Conservation (phyloP, 1,140 invertebrate genomes). For the Drosophila erecta region DNA sequence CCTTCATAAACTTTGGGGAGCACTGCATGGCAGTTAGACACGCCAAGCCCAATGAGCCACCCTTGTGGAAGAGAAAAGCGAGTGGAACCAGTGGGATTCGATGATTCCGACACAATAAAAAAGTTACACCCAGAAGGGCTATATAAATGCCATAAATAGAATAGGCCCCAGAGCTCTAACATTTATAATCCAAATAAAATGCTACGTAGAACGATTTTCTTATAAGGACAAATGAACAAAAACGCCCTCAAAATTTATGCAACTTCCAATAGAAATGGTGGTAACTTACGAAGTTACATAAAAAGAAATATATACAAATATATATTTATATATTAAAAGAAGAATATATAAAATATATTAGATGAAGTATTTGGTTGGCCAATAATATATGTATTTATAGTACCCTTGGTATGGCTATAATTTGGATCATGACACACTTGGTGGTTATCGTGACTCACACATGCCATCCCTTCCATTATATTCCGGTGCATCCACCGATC, state of each 20-base stretch:
- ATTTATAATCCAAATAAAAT: conserved; percentile 30
- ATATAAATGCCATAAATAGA: conserved; percentile 36
- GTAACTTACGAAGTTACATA: too few relatives aligned
- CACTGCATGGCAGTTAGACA: conserved; percentile 32
- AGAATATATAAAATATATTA: too few relatives aligned
- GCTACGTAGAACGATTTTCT: not conserved
- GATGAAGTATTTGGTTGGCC: too few relatives aligned
- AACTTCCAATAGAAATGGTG: not conserved
- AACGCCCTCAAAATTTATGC: conserved; percentile 9
- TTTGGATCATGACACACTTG: too few relatives aligned
- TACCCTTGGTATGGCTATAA: too few relatives aligned
- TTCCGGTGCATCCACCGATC: conserved; percentile 9
- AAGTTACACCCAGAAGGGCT: conserved; percentile 35
- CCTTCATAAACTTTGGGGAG: conserved; percentile 15
- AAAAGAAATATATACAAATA: too few relatives aligned
- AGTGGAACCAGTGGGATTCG: conserved; percentile 12
- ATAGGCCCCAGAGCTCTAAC: conserved; percentile 20
- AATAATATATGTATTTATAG: not conserved
- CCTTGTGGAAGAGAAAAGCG: conserved; percentile 10
- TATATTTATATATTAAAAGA: too few relatives aligned
- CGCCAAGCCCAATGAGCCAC: conserved; percentile 12
- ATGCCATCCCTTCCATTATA: too few relatives aligned
- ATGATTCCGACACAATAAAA: conserved; percentile 33
- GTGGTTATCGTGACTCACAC: too few relatives aligned
- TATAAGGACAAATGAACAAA: conserved; percentile 1